Conservation (phyloP, 2,113 vertebrate genomes). For the Cygnus atratus region DNA sequence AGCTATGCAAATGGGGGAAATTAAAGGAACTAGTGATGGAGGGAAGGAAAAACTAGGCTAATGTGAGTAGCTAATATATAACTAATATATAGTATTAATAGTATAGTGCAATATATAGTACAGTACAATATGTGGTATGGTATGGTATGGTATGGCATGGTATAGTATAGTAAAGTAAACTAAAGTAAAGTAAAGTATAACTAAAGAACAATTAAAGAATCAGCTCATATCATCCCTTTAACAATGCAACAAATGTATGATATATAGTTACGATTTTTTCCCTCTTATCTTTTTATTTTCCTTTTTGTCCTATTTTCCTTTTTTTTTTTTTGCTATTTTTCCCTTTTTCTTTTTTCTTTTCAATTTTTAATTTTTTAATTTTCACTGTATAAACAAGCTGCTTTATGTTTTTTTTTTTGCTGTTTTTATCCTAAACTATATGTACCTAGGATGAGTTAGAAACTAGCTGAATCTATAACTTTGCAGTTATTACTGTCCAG, state of each 20-base stretch:
- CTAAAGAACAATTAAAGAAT: background rate
- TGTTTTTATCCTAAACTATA: slow-evolving; percentile 12
- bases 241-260: background rate
- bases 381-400: background rate
- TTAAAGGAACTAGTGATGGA: background rate
- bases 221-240: background rate
- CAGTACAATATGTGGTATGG: no score
- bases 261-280: background rate
- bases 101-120: no score
- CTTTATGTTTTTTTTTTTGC: background rate
- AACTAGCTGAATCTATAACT: slow-evolving; percentile 29
- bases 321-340: no score
- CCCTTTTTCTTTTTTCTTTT: background rate
- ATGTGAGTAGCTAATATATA: background rate
- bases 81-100: no score
- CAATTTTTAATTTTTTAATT: background rate
- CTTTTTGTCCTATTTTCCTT: no score
- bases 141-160: no score
- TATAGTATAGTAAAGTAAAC: no score
- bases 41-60: background rate
- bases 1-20: background rate
- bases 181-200: background rate
- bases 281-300: no score
- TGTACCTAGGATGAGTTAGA: slow-evolving; percentile 25
- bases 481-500: slow-evolving; percentile 44